Evolutionary conservation across 2,797 vertebrate species (phyloP), one percentile per base, ranked within the genome.

Genomic region (Lacerta agilis): DNA sequence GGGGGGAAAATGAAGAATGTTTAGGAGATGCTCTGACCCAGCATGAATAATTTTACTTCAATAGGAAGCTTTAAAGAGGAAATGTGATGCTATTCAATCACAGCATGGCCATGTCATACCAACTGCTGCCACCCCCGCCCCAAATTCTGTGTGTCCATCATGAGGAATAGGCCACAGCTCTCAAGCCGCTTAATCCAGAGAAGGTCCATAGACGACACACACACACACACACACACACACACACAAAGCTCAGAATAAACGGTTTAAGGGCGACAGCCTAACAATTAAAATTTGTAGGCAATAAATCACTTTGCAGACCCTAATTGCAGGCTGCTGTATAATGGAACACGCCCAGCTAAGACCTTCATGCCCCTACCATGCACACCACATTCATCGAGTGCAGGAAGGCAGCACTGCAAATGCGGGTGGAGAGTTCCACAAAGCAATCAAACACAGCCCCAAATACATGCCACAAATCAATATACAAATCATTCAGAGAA

Each of bases 291-390:
- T 94, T 49, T 33, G 69, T 36, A 20, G 91, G 43, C n/a, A 61
- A 85, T 36, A 88, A 85, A 90, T 55, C 86, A 23, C 71, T 66
- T 82, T 76, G 1, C 1, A 67, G 61, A 18, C 25, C n/a, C 61
- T 1, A 49, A 92, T 82, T 36, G 27, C 29, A 85, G 75, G 33
- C 23, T 83, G 82, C 66, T 11, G 0, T 78, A n/a, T 36, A 79
- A 83, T 4, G 5, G 76, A 94, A 92, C 94, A 95, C 95, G 82
- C 95, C 95, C 94, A 90, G 90, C 87, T 67, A 89, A 92, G 92
- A 71, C 82, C 91, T 90, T 89, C 90, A 49, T 89, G 88, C 83
- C 89, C 49, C 90, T 43, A 25, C 73, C 36, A 23, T 86, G 88
- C 91, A 67, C 75, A 67, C 64, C 76, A 90, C 45, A 15, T 17